Evolutionary conservation across 2,113 vertebrate species (phyloP).

Genomic region (Platysternon megacephalum): DNA sequence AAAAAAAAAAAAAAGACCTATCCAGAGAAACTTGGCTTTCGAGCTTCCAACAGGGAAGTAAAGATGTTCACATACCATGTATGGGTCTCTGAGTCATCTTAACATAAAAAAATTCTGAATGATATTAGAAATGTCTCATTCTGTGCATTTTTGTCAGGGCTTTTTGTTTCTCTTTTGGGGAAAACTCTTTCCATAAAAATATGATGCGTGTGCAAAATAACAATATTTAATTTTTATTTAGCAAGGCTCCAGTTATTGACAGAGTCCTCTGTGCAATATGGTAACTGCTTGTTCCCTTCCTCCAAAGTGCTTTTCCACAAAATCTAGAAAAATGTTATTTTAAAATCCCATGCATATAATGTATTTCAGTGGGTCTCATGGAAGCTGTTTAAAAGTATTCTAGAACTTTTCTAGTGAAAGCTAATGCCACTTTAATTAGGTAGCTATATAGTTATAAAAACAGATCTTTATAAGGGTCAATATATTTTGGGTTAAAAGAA

Average conservation of each 20-base stretch:
- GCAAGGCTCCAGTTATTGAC: background rate
- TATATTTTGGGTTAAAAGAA: background rate
- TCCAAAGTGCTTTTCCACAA: background rate
- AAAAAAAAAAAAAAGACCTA: background rate
- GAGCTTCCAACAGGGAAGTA: background rate
- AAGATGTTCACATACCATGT: background rate
- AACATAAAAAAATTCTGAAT: background rate
- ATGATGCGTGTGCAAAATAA: background rate
- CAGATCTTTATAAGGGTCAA: background rate
- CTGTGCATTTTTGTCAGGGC: background rate
- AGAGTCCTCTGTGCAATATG: background rate
- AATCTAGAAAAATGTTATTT: fast-evolving
- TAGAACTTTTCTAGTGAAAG: background rate
- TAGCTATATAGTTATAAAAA: background rate
- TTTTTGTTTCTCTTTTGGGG: background rate
- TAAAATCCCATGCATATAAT: background rate
- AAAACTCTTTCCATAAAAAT: background rate
- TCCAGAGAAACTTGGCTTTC: background rate
- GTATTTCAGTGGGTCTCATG: background rate
- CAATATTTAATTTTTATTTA: background rate
- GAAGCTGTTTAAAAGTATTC: background rate
- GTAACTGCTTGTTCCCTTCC: background rate
- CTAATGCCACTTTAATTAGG: background rate
- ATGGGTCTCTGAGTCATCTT: background rate
- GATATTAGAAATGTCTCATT: background rate